Conservation (phyloP, 2,797 vertebrate genomes). For the Melanogrammus aeglefinus region DNA sequence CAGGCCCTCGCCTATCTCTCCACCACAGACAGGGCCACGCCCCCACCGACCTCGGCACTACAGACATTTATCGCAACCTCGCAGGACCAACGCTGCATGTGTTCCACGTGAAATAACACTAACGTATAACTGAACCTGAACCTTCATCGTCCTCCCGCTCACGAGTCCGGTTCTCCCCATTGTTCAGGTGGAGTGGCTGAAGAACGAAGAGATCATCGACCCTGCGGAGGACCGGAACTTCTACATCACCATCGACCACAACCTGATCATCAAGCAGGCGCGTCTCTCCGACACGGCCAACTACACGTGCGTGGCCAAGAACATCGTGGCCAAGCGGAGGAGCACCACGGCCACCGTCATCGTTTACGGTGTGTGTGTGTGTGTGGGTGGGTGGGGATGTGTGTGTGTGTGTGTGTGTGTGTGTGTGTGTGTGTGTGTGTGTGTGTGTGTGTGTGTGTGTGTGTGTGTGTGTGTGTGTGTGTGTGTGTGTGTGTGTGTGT, state of each 20-base stretch:
- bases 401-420: conserved; percentile 9
- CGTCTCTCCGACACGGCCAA: conserved; percentile 93
- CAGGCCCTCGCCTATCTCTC: background rate
- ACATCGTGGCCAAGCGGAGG: conserved; percentile 90
- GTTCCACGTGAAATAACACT: too few relatives aligned
- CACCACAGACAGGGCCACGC: too few relatives aligned
- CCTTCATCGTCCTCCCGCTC: background rate
- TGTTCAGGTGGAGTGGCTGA: conserved; percentile 91
- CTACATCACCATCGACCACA: conserved; percentile 96
- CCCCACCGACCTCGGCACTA: too few relatives aligned
- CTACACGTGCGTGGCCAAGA: conserved; percentile 95
- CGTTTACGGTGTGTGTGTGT: conserved; percentile 80
- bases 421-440: conserved; percentile 11
- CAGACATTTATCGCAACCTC: too few relatives aligned
- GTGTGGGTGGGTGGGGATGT: conserved; percentile 8
- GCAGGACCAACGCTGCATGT: too few relatives aligned
- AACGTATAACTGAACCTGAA: too few relatives aligned
- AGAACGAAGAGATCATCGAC: conserved; percentile 92
- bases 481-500: conserved; percentile 11
- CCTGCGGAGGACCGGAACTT: conserved; percentile 92
- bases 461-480: conserved; percentile 1
- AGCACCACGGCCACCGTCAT: conserved; percentile 92
- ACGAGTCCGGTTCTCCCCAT: background rate
- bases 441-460: conserved; percentile 5
- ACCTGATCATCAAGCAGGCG: conserved; percentile 96